Evolutionary conservation across 2,113 vertebrate genomes (phyloP), one percentile per base, ranked within the genome.

Genomic region (Monopterus albus): DNA sequence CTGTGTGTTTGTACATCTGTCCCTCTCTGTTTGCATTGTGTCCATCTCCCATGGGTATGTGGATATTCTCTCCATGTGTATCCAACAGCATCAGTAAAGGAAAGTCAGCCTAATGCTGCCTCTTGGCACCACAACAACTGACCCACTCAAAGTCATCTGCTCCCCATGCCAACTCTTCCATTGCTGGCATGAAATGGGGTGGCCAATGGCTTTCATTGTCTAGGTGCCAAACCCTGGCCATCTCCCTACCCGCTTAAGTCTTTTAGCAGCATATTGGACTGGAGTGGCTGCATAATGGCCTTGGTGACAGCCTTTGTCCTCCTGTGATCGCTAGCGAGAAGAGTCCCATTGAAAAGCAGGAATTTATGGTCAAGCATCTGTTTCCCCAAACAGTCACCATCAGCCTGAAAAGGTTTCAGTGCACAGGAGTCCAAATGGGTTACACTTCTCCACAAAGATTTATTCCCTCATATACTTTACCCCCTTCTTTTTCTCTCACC

Each of bases 301-400:
- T 80, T 11, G 23, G 76, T 87, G 88, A 89, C 89, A 85, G 76
- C 84, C 60, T 91, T 91, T 92, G 89, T 92, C 82, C 88, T 46
- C 52, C 60, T 72, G 81, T 87, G 90, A 87, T 84, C 60, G 82
- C 86, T 53, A 49, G 72, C 82, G 81, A 89, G 86, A 84, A 75
- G 75, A 85, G 72, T 78, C 63, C 64, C 75, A 87, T 90, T 91
- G 83, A 91, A 88, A 86, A 82, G 79, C 75, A 83, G 84, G 88
- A 91, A 92, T 92, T 92, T 90, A 92, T 91, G 86, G 92, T 89
- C 88, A 86, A 90, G 89, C 92, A 92, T 92, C 91, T 92, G 90
- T 91, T 93, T 90, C 83, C 76, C 83, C 83, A 85, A 88, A 91
- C 87, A 91, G 88, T 90, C 78, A 43, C 74, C 74, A 82, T 85